Percentiles rank a stretch among this genome's conserved stretches.
These are phyloP conservation scores for Helostoma temminkii DNA, from an alignment of 2,797 vertebrate species.

Conservation along the genomic window DNA sequence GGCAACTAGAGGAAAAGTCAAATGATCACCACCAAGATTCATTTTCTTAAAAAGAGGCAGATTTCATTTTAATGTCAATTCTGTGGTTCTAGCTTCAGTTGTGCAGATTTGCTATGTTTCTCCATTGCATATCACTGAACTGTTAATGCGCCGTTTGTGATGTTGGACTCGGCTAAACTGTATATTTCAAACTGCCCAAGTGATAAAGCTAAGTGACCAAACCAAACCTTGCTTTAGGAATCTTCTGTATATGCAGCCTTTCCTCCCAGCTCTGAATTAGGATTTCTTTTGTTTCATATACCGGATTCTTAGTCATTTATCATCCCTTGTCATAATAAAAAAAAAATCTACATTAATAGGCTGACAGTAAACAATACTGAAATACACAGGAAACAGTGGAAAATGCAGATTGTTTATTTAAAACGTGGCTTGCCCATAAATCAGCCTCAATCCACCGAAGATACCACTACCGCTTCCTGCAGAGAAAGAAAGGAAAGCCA, in stretches of 20 bases:
- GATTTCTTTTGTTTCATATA: neutral
- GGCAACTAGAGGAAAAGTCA: too few species aligned
- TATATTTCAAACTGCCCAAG: too few species aligned
- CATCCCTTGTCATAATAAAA: neutral
- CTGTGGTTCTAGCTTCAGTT: too few species aligned
- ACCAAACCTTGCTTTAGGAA: neutral
- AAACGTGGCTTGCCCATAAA: constrained; percentile 35
- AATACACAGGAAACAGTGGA: constrained; percentile 42
- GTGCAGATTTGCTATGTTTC: too few species aligned
- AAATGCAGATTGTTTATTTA: constrained; percentile 75
- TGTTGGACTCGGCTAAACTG: too few species aligned
- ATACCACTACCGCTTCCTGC: constrained; percentile 66
- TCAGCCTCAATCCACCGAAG: constrained; percentile 50
- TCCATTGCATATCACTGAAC: too few species aligned
- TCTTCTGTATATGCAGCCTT: neutral
- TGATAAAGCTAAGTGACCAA: too few species aligned
- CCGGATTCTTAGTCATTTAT: neutral
- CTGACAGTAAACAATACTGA: constrained; percentile 16
- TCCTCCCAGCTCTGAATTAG: neutral
- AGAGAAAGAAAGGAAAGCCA: constrained; percentile 13
- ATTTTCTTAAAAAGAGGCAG: too few species aligned
- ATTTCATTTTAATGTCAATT: too few species aligned
- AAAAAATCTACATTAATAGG: neutral
- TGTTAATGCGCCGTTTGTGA: too few species aligned
- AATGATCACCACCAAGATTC: too few species aligned